Percentiles rank a stretch among this genome's conserved stretches.
phyloP scores from a whole-genome alignment of 2,113 vertebrate species.

The Cololabis saira region DNA sequence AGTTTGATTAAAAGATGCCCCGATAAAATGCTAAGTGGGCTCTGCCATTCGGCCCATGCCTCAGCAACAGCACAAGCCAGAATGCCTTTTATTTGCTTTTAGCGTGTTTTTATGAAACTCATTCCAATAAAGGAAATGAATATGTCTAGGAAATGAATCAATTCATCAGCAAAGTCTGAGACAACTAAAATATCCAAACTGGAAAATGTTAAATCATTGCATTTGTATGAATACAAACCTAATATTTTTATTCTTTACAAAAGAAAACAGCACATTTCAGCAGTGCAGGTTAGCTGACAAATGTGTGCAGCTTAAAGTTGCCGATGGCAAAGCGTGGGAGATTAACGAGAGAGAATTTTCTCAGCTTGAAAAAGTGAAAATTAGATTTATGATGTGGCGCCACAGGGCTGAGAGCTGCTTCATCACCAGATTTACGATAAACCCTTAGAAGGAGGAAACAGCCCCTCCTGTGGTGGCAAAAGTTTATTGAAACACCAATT shows the following conservation, averaged over 20 bases:
- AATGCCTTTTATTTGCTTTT: slow-evolving; percentile 39
- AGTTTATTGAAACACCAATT: slow-evolving; percentile 75
- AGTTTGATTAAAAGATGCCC: slow-evolving; percentile 73
- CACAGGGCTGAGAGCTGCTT: slow-evolving; percentile 77
- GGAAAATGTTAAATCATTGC: slow-evolving; percentile 7
- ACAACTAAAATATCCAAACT: slow-evolving; percentile 32
- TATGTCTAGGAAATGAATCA: slow-evolving; percentile 47
- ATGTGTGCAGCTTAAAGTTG: slow-evolving; percentile 78
- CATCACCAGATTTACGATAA: slow-evolving; percentile 86
- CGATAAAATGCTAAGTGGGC: slow-evolving; percentile 63
- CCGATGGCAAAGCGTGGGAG: slow-evolving; percentile 76
- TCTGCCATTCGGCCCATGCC: slow-evolving; percentile 13
- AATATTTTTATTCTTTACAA: slow-evolving; percentile 24
- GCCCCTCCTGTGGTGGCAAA: slow-evolving; percentile 68
- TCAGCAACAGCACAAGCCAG: slow-evolving; percentile 25
- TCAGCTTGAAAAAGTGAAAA: slow-evolving; percentile 78
- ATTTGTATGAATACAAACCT: slow-evolving; percentile 49
- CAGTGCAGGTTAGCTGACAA: slow-evolving; percentile 76
- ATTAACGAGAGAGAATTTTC: slow-evolving; percentile 84
- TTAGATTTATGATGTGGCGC: slow-evolving; percentile 83
- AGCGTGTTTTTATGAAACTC: slow-evolving; percentile 42
- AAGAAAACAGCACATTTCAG: slow-evolving; percentile 59
- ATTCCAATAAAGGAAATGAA: slow-evolving; percentile 40
- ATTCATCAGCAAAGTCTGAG: slow-evolving; percentile 30
- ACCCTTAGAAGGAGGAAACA: slow-evolving; percentile 80